Evolutionary conservation across 2,113 vertebrate species (phyloP).

Genomic region (Agelaius phoeniceus): DNA sequence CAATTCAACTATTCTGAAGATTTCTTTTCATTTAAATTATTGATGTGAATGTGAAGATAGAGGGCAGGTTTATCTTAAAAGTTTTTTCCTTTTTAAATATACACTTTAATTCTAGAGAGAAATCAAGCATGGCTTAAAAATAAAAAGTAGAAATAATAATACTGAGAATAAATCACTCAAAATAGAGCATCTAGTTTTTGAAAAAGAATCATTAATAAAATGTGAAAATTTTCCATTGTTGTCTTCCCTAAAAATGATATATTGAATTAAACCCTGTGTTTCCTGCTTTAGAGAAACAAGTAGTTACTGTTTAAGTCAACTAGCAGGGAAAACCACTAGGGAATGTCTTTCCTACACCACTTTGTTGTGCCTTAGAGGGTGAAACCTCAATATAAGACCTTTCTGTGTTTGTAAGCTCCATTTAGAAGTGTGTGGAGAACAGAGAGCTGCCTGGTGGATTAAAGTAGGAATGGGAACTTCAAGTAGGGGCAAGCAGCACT

Average conservation of each 20-base stretch:
- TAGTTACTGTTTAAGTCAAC: neutral
- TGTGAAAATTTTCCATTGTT: neutral
- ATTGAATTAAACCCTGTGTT: neutral
- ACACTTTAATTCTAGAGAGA: neutral
- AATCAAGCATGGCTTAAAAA: neutral
- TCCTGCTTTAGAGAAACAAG: neutral
- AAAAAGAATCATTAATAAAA: neutral
- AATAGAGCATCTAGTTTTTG: neutral
- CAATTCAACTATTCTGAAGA: neutral
- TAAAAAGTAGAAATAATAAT: neutral
- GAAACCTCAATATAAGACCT: neutral
- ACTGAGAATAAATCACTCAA: neutral
- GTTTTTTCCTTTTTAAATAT: neutral
- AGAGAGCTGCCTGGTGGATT: neutral
- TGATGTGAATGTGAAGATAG: neutral
- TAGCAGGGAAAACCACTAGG: neutral
- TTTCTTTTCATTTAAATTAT: neutral
- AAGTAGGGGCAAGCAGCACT: neutral
- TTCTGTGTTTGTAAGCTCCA: neutral
- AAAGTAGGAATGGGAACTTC: neutral
- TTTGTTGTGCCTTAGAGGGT: neutral
- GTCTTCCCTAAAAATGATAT: neutral
- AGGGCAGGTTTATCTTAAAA: neutral
- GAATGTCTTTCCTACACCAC: neutral
- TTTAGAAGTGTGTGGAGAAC: neutral